Evolutionary conservation across 2,888 invertebrate species (phyloP), one percentile per base, ranked within the genome.

Genomic region (Xestobium rufovillosum): DNA sequence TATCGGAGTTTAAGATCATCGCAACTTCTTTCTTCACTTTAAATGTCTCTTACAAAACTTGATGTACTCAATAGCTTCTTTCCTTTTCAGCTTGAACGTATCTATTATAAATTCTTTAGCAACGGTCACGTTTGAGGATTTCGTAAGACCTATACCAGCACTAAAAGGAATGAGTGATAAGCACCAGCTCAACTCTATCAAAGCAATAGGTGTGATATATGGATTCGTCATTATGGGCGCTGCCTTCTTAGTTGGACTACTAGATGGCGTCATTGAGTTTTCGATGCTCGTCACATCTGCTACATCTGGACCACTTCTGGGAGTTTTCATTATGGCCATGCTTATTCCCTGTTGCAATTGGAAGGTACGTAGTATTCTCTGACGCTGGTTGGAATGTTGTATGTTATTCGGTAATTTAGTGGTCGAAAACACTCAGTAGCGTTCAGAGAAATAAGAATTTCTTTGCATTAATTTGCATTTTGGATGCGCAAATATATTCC

Each of bases 71-170:
- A 19, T 19, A 19, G n/a, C 6, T n/a, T 19, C 35, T 44, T 44
- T 50, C 49, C 42, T 34, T 68, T 71, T 9, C 61, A 88, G 87
- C 52, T 72, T 88, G 60, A 76, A 85, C 51, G 86, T 88, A 2
- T 88, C 88, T 1, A 87, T 85, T 61, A 70, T 89, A 26, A 89
- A 89, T 63, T 88, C 89, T 0, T 61, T 89, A 44, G 82, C 88
- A 0, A 88, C 89, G 0, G 89, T 89, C 1, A 80, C 85, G 4
- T 90, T 86, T 78, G 90, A 90, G 59, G 90, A 90, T 63, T 90
- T 90, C 58, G 67, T 89, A 3, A 77, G 80, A 0, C 80, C 80
- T 28, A 71, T 82, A 12, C 84, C 85, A 0, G 69, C 73, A 2
- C 73, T 86, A 57, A 80, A 75, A 51, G 76, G 76, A 34, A 69